A percentile compares a stretch with the other conserved stretches of the same genome.
Evolutionary conservation across 2,888 invertebrate genomes (phyloP).

Genomic region (Lasioglossum vierecki): DNA sequence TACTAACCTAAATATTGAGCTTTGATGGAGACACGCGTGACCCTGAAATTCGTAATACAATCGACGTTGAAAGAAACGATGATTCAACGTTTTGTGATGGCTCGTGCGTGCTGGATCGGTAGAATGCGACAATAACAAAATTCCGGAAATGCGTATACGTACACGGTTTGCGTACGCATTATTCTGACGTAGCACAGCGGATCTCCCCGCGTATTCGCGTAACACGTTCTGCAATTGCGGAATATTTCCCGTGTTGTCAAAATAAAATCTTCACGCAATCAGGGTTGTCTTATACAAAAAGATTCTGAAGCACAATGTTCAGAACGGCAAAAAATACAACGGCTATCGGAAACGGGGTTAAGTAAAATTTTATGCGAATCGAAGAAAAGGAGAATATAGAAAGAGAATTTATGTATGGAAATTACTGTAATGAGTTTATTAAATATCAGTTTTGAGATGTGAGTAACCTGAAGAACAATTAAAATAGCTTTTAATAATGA

Average conservation of each 20-base stretch:
- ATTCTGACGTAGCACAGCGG: not conserved
- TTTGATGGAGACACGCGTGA: not conserved
- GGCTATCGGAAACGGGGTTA: not conserved
- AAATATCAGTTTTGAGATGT: too few relatives aligned
- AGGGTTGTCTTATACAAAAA: not conserved
- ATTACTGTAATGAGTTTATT: too few relatives aligned
- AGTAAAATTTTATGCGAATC: not conserved
- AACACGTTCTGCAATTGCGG: slow-evolving; percentile 31
- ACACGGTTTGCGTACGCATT: slow-evolving; percentile 15
- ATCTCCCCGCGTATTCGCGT: slow-evolving; percentile 36
- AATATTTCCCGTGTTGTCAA: slow-evolving; percentile 7
- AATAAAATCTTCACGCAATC: not conserved
- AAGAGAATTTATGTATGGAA: too few relatives aligned
- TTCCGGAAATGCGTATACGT: slow-evolving; percentile 56
- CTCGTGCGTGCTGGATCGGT: slow-evolving; percentile 32
- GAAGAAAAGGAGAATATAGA: not conserved
- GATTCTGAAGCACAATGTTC: too few relatives aligned
- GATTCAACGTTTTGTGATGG: slow-evolving; percentile 46
- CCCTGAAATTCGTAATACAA: slow-evolving; percentile 8
- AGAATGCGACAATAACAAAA: slow-evolving; percentile 58
- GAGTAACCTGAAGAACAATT: not conserved
- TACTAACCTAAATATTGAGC: not conserved
- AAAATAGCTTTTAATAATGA: slow-evolving; percentile 6
- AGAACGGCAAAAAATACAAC: not conserved
- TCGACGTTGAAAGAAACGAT: slow-evolving; percentile 39